Base-by-base conservation (phyloP, 2,797 vertebrate genomes). In the Intellagama lesueurii region DNA sequence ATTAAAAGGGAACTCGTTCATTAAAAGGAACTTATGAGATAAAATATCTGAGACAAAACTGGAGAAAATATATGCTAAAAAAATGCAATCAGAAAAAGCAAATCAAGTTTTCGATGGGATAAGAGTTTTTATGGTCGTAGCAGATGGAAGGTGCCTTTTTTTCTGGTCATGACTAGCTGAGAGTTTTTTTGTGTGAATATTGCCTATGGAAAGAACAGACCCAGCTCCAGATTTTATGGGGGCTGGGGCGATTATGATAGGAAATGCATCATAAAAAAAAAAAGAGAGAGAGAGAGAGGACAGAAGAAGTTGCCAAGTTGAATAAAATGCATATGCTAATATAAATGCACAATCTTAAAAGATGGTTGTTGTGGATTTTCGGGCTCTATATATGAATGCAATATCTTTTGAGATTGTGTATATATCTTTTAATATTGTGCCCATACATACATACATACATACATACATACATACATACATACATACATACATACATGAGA, bases 61-160 rank as follows among this genome's bases (percentile, higher is more conserved):
- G 52, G 77, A 35, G 90, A 86, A 92, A 75, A 14, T 1, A 90
- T 95, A 56, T 91, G 32, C 64, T 49, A 90, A 92, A 93, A 93
- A 82, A 94, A 90, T 90, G 73, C 88, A 95, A 88, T 90, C 9
- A 73, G 47, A 94, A 93, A 90, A 88, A 17, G 0, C 22, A 40
- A 92, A 93, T 78, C 60, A 35, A 17, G 30, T 1, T 60, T 44
- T 3, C 19, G 26, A 24, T 3, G 19, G 9, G 56, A 76, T n/a
- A 76, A 83, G 60, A 75, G 17, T 32, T 47, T 44, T 24, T 40
- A 76, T 68, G 22, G 64, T 78, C 3, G 12, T 24, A 6, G 60
- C 32, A 32, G 32, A 35, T 35, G 40, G 9, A 32, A 7, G 4
- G 26, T 26, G 26, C 52, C 52, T 56, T 14, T 56, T 4, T 1